Percentiles rank a stretch among this genome's conserved stretches.
Conservation (phyloP, 2,797 vertebrate genomes). For the Myotis planiceps region DNA sequence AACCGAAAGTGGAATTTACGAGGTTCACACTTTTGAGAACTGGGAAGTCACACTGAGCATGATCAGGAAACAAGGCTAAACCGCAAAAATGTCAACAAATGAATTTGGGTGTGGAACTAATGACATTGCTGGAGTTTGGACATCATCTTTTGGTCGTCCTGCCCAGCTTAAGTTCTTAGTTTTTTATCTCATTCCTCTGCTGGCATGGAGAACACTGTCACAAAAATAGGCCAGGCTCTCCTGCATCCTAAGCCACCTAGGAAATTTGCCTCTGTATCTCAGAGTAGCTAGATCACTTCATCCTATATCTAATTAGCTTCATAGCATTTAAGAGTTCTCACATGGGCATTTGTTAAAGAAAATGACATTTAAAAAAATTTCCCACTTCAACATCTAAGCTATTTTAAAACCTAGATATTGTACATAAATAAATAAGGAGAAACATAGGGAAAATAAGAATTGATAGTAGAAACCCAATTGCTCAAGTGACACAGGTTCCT, state of each 20-base stretch:
- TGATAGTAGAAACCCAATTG: neutral
- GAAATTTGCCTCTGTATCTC: neutral
- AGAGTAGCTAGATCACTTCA: neutral
- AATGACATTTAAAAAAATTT: neutral
- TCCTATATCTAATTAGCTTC: neutral
- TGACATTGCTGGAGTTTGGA: neutral
- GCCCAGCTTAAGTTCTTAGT: neutral
- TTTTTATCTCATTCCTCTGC: neutral
- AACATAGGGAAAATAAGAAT: neutral
- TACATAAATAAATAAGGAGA: neutral
- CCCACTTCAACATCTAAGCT: neutral
- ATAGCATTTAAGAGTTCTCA: neutral
- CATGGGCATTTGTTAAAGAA: neutral
- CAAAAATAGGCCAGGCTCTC: neutral
- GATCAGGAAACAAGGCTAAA: neutral
- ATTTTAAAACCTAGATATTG: neutral
- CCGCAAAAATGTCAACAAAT: neutral
- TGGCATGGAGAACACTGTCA: neutral
- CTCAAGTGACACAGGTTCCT: neutral
- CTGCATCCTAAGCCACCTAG: neutral
- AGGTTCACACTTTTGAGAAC: neutral
- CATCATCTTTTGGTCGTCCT: neutral
- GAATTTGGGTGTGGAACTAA: neutral
- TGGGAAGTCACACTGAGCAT: neutral
- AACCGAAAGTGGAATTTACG: neutral